phyloP scores from a whole-genome alignment of 2,797 vertebrate genomes.

The Cuculus canorus region DNA sequence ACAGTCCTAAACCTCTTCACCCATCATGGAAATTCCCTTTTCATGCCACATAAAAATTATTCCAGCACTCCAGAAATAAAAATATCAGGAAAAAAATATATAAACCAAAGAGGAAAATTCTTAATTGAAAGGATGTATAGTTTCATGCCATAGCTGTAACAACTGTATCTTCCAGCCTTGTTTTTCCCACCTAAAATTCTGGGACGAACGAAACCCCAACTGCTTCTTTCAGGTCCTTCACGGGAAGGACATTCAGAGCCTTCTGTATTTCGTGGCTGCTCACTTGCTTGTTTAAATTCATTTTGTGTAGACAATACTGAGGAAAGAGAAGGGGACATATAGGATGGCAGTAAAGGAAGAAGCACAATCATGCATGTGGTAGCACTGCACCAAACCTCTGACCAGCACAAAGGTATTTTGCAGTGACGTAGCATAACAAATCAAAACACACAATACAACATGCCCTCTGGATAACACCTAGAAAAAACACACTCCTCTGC shows the following conservation, averaged over 20 bases:
- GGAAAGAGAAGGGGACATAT: not conserved
- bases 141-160: not conserved
- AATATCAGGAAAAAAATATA: not conserved
- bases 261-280: not conserved
- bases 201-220: not conserved
- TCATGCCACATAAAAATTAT: not conserved
- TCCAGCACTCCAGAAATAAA: not conserved
- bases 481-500: not conserved
- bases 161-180: not conserved
- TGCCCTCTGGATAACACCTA: not conserved
- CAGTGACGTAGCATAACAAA: constrained; percentile 31
- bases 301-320: not conserved
- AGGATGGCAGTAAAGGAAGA: not conserved
- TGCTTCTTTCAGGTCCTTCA: not conserved
- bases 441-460: not conserved
- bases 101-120: not conserved
- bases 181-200: not conserved
- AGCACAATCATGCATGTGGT: not conserved
- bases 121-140: not conserved
- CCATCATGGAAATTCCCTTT: not conserved
- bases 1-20: not conserved
- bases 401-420: not conserved
- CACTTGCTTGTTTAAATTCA: not conserved
- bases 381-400: not conserved
- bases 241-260: not conserved